Evolutionary conservation across 2,797 vertebrate genomes (phyloP), one percentile per base, ranked within the genome.

Genomic region (Oophaga sylvatica): DNA sequence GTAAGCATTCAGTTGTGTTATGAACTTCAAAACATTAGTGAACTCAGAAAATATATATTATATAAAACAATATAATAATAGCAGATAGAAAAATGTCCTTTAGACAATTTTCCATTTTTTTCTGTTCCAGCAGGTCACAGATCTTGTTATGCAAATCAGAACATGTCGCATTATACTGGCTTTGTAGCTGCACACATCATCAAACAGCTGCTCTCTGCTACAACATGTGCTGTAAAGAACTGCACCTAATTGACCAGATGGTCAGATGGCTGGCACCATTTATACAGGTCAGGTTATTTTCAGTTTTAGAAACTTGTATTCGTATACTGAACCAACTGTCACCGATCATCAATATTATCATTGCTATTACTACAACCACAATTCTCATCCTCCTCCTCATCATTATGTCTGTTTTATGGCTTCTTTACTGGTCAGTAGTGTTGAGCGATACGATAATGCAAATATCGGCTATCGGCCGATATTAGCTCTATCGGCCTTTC

Each of bases 191-290:
- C 62, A 31, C 56, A 60, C 81, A 83, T 75, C 68, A 73, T 41
- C 29, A 83, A 83, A 83, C 81, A 83, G 67, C 56, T 83, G 81
- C 56, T 83, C 53, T 60, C 20, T 75, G 57, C 26, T 41, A 53
- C 81, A 57, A 71, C 56, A 20, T 73, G 31, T 45, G 62, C 35
- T 53, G 7, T 48, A 17, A 45, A 67, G 65, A 68, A 17, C 57
- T 48, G 13, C 68, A 73, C 53, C 48, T 83, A 83, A 83, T 71
- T 83, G 81, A 83, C 81, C 81, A 73, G 63, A 82, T 81, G 80
- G 45, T 13, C 41, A 81, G 67, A 83, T 70, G 48, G 35, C 53
- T 8, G 60, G 13, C 13, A 31, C 60, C 3, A 29, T 57, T 41
- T 68, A 59, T 35, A 16, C n/a, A 20, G 11, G 19, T 41, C n/a